phyloP scores from a whole-genome alignment of 2,888 invertebrate species.

The Reticulitermes lucifugus region DNA sequence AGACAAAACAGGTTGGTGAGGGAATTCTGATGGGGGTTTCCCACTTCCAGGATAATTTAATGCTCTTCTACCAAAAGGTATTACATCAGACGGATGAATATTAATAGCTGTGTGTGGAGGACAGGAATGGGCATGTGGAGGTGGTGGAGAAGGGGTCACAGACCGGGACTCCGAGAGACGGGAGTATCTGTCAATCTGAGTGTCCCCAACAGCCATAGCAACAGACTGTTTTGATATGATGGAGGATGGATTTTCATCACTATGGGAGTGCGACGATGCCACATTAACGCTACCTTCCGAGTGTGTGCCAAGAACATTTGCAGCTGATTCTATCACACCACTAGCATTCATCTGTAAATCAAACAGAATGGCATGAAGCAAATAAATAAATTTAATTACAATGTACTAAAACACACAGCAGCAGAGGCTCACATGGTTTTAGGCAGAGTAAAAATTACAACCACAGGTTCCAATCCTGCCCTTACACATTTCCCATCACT shows the following conservation, averaged over 20 bases:
- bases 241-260: not conserved
- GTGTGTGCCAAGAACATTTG: slow-evolving; percentile 17
- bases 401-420: too few relatives aligned
- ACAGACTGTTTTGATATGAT: not conserved
- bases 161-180: slow-evolving; percentile 82
- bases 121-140: slow-evolving; percentile 58
- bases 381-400: too few relatives aligned
- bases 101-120: slow-evolving; percentile 27
- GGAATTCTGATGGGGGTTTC: not conserved
- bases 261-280: not conserved
- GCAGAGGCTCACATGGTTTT: too few relatives aligned
- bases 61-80: slow-evolving; percentile 47
- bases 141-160: slow-evolving; percentile 77
- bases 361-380: too few relatives aligned
- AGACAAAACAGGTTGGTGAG: slow-evolving; percentile 55
- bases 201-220: slow-evolving; percentile 6
- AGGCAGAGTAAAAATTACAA: too few relatives aligned
- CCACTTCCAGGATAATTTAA: slow-evolving; percentile 12
- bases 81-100: slow-evolving; percentile 53
- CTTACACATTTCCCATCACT: too few relatives aligned
- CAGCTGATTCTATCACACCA: slow-evolving; percentile 60
- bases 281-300: not conserved
- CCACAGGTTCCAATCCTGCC: too few relatives aligned
- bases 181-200: slow-evolving; percentile 67
- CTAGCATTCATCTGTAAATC: slow-evolving; percentile 66